Evolutionary conservation across 2,797 vertebrate genomes (phyloP).

Genomic region (Darevskia mixta): DNA sequence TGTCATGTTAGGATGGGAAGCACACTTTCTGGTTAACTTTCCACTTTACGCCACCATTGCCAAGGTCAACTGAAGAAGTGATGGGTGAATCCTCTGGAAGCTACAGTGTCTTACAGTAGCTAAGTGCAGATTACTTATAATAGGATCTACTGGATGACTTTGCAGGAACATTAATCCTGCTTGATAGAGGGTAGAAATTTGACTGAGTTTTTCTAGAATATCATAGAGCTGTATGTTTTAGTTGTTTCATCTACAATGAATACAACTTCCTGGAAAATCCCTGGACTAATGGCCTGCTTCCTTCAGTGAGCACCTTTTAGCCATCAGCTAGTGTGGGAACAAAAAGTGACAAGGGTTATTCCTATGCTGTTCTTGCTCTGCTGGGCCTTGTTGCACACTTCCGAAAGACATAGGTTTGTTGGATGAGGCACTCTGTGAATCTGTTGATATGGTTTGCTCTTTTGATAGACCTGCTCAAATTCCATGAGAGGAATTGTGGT

Average conservation of each 20-base stretch:
- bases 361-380: background rate
- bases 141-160: slow-evolving; percentile 56
- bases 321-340: background rate
- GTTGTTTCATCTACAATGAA: slow-evolving; percentile 19
- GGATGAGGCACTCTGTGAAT: background rate
- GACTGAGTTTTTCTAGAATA: slow-evolving; percentile 46
- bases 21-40: slow-evolving; percentile 40
- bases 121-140: slow-evolving; percentile 60
- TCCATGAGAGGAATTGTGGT: slow-evolving; percentile 1
- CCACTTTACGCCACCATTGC: slow-evolving; percentile 28
- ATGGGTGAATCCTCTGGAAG: slow-evolving; percentile 47
- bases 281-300: background rate
- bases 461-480: background rate
- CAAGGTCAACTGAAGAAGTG: slow-evolving; percentile 35
- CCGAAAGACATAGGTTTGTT: background rate
- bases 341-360: background rate
- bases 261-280: background rate
- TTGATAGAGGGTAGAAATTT: slow-evolving; percentile 26
- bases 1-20: slow-evolving; percentile 23
- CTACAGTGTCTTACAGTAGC: slow-evolving; percentile 20
- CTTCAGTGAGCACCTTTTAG: background rate
- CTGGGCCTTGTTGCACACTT: background rate
- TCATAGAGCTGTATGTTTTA: background rate
- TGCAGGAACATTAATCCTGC: slow-evolving; percentile 46
- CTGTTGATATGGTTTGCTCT: fast-evolving